These are phyloP conservation scores for Melipona bicolor DNA, from an alignment of 2,888 invertebrate species.

Conservation along the genomic window DNA sequence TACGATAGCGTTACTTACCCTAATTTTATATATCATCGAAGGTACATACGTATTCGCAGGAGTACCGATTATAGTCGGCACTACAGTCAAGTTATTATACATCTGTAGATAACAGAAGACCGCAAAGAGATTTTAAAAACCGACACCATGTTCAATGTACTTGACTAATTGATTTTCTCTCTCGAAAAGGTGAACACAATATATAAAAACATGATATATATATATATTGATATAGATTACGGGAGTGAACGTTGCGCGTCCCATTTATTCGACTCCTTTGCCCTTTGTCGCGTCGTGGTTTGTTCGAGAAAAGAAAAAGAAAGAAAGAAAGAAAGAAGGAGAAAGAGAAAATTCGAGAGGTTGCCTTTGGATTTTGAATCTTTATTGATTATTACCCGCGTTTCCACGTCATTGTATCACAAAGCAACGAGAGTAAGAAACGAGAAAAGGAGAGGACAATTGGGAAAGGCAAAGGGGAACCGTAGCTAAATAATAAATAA, in stretches of 20 bases:
- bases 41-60: conserved; percentile 67
- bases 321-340: neutral
- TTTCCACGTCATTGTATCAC: neutral
- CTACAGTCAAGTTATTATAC: conserved; percentile 74
- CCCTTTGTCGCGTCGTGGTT: neutral
- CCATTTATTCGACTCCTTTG: conserved; percentile 41
- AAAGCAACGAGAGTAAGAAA: neutral
- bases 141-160: conserved; percentile 78
- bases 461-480: neutral
- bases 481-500: conserved; percentile 21
- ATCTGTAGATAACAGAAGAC: conserved; percentile 66
- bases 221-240: neutral
- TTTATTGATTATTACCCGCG: conserved; percentile 6
- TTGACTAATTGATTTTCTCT: conserved; percentile 68
- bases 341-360: neutral
- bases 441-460: neutral
- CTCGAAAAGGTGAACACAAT: conserved; percentile 72
- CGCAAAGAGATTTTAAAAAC: conserved; percentile 70
- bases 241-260: conserved; percentile 66
- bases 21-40: conserved; percentile 75
- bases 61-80: conserved; percentile 74
- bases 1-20: conserved; percentile 65
- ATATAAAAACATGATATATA: conserved; percentile 68
- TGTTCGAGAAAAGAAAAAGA: too few species aligned
- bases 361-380: neutral